A percentile compares a stretch with the other conserved stretches of the same genome.
Evolutionary conservation across 2,113 vertebrate genomes (phyloP).

Genomic region (Probosciger aterrimus): DNA sequence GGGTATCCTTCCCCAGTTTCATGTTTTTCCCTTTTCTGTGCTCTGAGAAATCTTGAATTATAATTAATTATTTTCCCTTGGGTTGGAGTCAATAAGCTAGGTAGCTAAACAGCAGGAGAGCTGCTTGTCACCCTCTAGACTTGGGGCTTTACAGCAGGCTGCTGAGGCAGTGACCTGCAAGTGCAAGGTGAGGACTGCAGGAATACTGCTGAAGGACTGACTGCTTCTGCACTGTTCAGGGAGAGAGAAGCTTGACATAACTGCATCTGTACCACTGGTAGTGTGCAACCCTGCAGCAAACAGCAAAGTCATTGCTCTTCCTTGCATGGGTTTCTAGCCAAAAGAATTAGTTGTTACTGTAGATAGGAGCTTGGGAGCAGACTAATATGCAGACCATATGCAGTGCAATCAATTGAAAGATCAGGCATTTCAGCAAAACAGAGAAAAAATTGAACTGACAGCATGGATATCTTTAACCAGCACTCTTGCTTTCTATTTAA

Average conservation of each 20-base stretch:
- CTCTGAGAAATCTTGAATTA: background rate
- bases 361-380: background rate
- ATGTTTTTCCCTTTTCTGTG: background rate
- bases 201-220: background rate
- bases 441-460: background rate
- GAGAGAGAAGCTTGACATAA: background rate
- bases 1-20: background rate
- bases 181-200: background rate
- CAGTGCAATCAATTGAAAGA: background rate
- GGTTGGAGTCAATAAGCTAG: background rate
- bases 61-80: background rate
- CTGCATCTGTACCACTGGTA: background rate
- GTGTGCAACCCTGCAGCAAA: background rate
- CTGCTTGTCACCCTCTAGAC: background rate
- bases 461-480: background rate
- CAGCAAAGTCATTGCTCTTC: background rate
- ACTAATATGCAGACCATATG: fast-evolving
- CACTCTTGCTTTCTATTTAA: background rate
- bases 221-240: background rate
- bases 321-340: background rate
- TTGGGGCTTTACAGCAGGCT: background rate
- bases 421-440: background rate
- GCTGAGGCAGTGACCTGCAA: background rate
- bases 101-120: background rate
- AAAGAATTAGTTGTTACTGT: background rate